Evolutionary conservation across 2,113 vertebrate species (phyloP).

Genomic region (Galemys pyrenaicus): DNA sequence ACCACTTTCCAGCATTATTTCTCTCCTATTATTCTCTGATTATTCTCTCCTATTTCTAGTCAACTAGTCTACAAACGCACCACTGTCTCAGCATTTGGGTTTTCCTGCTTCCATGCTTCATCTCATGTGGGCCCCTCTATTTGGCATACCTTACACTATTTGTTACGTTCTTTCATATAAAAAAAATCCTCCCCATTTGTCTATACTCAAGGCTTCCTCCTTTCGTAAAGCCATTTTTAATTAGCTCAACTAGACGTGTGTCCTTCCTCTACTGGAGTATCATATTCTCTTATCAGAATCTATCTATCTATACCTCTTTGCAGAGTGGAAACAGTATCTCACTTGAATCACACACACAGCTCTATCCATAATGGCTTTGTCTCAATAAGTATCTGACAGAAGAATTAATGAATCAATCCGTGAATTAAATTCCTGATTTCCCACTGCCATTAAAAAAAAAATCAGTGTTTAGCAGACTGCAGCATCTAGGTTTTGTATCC

Average conservation of each 20-base stretch:
- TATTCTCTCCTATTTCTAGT: neutral
- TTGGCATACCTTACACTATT: neutral
- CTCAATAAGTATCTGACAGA: slow-evolving; percentile 51
- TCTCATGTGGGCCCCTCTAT: neutral
- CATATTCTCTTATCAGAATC: slow-evolving; percentile 2
- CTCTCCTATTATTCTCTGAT: too few species aligned
- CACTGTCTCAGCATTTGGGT: neutral
- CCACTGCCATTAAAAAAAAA: neutral
- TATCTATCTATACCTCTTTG: neutral
- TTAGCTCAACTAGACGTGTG: neutral
- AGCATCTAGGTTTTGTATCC: neutral
- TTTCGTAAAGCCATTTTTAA: neutral
- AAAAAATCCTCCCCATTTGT: neutral
- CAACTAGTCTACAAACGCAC: neutral
- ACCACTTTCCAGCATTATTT: neutral
- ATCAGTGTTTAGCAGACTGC: neutral
- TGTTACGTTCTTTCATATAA: neutral
- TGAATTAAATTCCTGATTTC: slow-evolving; percentile 58
- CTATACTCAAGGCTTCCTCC: neutral
- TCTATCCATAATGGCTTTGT: neutral
- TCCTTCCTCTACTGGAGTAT: neutral
- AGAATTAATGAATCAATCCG: slow-evolving; percentile 53
- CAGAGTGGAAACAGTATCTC: neutral
- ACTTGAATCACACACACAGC: slow-evolving; percentile 34
- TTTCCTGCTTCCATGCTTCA: neutral